Conservation (phyloP, 1,140 invertebrate species). For the Drosophila ficusphila region DNA sequence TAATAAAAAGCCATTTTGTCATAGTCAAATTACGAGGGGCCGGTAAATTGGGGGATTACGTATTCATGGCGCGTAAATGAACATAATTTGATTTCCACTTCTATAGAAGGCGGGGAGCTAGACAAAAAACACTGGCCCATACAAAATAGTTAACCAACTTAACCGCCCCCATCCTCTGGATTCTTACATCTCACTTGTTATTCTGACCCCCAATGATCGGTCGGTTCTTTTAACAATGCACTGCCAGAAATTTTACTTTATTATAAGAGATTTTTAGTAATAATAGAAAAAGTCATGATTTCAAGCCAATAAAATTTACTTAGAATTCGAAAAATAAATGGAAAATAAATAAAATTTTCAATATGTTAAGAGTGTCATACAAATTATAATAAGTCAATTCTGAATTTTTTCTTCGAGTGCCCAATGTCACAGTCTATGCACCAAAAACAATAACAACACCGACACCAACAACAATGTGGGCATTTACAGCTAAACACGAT, state of each 20-base stretch:
- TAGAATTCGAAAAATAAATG: no score
- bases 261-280: no score
- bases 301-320: no score
- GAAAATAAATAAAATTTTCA: no score
- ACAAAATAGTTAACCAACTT: slow-evolving; percentile 13
- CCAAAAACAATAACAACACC: slow-evolving; percentile 51
- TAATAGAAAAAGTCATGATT: no score
- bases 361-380: no score
- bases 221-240: slow-evolving; percentile 34
- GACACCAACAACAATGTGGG: slow-evolving; percentile 39
- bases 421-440: slow-evolving; percentile 81
- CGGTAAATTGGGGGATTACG: slow-evolving; percentile 48
- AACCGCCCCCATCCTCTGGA: slow-evolving; percentile 8
- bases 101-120: background rate
- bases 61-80: slow-evolving; percentile 73
- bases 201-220: slow-evolving; percentile 6
- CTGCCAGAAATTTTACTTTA: background rate
- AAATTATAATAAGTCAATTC: no score
- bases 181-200: background rate
- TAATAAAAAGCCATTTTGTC: slow-evolving; percentile 70
- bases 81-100: slow-evolving; percentile 58
- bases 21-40: slow-evolving; percentile 56
- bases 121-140: slow-evolving; percentile 6
- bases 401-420: background rate
- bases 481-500: slow-evolving; percentile 71